Conservation (phyloP, 1,140 invertebrate species). For the Philopotamus ludificatus region DNA sequence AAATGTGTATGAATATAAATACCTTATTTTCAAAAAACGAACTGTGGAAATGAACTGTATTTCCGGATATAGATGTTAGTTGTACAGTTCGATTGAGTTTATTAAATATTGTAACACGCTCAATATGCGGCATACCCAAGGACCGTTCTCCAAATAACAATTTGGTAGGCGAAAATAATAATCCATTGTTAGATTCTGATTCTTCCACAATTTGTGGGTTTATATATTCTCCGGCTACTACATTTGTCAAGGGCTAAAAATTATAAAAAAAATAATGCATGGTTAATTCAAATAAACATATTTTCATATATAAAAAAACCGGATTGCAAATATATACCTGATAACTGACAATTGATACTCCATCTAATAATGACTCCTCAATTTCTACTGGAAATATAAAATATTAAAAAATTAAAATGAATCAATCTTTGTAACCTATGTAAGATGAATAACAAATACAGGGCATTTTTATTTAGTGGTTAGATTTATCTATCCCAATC, state of each 20-base stretch:
- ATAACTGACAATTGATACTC: slow-evolving; percentile 35
- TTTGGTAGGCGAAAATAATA: slow-evolving; percentile 31
- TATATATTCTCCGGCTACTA: slow-evolving; percentile 5
- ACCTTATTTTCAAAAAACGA: slow-evolving; percentile 91
- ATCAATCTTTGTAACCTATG: no score
- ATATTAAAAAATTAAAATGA: not conserved
- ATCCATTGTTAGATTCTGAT: not conserved
- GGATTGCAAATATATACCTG: slow-evolving; percentile 25
- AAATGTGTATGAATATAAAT: slow-evolving; percentile 10
- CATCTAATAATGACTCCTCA: slow-evolving; percentile 36
- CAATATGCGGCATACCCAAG: slow-evolving; percentile 35
- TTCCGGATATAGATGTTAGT: slow-evolving; percentile 83
- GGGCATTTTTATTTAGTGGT: no score
- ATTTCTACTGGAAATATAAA: slow-evolving; percentile 7
- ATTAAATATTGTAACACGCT: slow-evolving; percentile 48
- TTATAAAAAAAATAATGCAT: not conserved
- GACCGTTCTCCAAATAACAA: slow-evolving; percentile 32
- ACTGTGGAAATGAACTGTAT: slow-evolving; percentile 85
- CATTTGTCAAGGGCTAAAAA: not conserved
- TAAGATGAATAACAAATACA: no score
- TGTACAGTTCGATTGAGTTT: slow-evolving; percentile 68
- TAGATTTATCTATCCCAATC: no score
- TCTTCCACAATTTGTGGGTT: not conserved
- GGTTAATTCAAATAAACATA: not conserved
- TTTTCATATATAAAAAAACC: not conserved